phyloP scores from a whole-genome alignment of 2,888 invertebrate species.

The Capitulum mitella region DNA sequence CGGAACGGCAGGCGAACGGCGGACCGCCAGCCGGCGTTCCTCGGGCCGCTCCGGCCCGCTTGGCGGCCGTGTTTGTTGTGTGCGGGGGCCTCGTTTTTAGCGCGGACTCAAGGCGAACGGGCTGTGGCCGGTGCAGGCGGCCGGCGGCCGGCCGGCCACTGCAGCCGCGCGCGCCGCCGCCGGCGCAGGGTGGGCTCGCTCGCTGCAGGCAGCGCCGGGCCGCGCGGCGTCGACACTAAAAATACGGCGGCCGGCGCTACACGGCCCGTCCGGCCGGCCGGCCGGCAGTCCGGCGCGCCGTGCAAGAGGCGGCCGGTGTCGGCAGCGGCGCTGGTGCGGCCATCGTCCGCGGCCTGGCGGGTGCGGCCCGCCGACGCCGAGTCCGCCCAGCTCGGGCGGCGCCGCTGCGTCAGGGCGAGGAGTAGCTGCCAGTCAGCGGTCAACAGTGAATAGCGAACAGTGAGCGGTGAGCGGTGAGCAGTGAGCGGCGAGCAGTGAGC shows the following conservation, averaged over 20 bases:
- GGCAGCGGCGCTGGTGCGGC: background rate
- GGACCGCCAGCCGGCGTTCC: too few species aligned
- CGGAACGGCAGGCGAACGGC: too few species aligned
- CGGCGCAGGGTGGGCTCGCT: background rate
- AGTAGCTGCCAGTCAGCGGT: too few species aligned
- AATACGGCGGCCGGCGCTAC: background rate
- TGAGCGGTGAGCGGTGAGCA: background rate
- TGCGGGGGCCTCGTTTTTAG: background rate
- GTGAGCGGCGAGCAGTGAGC: background rate
- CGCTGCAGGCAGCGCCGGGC: too few species aligned
- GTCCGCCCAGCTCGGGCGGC: too few species aligned
- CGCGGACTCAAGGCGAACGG: constrained; percentile 11
- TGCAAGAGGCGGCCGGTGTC: background rate
- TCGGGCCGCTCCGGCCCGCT: too few species aligned
- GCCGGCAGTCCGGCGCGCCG: background rate
- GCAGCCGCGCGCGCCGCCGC: background rate
- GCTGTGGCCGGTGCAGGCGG: too few species aligned
- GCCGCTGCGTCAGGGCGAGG: too few species aligned
- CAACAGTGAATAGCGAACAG: background rate
- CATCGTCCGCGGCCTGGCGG: background rate
- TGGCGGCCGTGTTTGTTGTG: background rate
- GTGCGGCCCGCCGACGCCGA: too few species aligned
- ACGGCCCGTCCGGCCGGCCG: background rate
- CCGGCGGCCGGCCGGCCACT: background rate
- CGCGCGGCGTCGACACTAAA: too few species aligned